These are phyloP conservation scores for Euplagia quadripunctaria DNA, from an alignment of 2,888 invertebrate species.

Conservation along the genomic window DNA sequence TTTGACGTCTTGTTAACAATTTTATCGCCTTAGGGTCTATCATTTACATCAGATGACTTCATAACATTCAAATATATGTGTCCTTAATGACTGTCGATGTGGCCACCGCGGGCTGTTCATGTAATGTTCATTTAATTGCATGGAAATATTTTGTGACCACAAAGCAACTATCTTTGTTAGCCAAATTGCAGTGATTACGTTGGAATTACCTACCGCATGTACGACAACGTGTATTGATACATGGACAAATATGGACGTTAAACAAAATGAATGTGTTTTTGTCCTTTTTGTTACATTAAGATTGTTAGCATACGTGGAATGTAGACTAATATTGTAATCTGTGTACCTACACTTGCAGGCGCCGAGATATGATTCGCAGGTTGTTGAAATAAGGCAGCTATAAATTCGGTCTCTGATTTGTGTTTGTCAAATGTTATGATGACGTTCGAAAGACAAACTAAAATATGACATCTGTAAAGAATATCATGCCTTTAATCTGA, in stretches of 20 bases:
- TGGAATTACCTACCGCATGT: constrained; percentile 19
- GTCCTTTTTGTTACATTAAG: not conserved
- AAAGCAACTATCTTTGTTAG: constrained; percentile 65
- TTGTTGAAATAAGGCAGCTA: not conserved
- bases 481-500: not conserved
- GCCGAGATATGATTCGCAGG: not conserved
- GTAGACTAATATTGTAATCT: not conserved
- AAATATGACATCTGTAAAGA: not conserved
- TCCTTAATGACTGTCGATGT: constrained; percentile 76
- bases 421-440: not conserved
- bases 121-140: constrained; percentile 86
- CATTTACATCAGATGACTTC: constrained; percentile 47
- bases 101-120: constrained; percentile 63
- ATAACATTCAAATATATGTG: constrained; percentile 62
- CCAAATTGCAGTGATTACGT: constrained; percentile 70
- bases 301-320: not conserved
- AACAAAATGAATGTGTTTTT: not conserved
- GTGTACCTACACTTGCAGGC: not conserved
- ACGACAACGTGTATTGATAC: constrained; percentile 9
- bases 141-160: constrained; percentile 71
- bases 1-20: constrained; percentile 4
- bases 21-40: constrained; percentile 34
- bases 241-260: constrained; percentile 5
- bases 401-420: not conserved
- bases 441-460: not conserved